Evolutionary conservation across 2,888 invertebrate genomes (phyloP), one percentile per base, ranked within the genome.

Genomic region (Boloria euphrosyne): DNA sequence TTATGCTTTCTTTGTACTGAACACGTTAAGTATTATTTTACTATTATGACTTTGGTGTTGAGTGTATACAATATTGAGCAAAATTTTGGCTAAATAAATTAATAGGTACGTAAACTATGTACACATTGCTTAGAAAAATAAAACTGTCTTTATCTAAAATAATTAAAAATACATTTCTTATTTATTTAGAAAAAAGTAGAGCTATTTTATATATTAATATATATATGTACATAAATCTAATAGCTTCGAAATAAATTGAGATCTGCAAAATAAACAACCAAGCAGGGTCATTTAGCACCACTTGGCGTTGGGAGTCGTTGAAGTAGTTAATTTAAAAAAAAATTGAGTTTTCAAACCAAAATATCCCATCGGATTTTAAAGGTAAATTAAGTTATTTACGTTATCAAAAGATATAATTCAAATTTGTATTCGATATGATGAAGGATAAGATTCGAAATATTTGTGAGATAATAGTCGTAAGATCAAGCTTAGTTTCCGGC

Each of bases 11-110:
- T 90, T 90, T 91, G 91, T 92, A 92, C 91, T 91, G 89, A 87
- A 84, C 85, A 85, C 86, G 87, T 77, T 76, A 80, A 80, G 80
- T 80, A 81, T 81, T 81, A 81, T 78, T 83, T 82, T 82, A 84
- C 82, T 86, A 90, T 87, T 87, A 90, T 88, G 90, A 91, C 91
- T 92, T 92, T 92, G 91, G 91, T 91, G 90, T 90, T 85, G 86
- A 85, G 85, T 90, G 90, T 85, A 88, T 86, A 87, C 80, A 87
- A 85, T 86, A 91, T 92, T 91, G 92, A 91, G 92, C 92, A 91
- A 92, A 88, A 88, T 86, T 86, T 90, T 89, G 89, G 89, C 87
- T 89, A 90, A 88, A 90, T 89, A 91, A 91, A 89, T 88, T 86
- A 87, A 80, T 80, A 83, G 73, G 80, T 81, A 85, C 77, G 75